A percentile compares a stretch with the other conserved stretches of the same genome.
Conservation (phyloP, 2,797 vertebrate species). For the Hemibagrus guttatus region DNA sequence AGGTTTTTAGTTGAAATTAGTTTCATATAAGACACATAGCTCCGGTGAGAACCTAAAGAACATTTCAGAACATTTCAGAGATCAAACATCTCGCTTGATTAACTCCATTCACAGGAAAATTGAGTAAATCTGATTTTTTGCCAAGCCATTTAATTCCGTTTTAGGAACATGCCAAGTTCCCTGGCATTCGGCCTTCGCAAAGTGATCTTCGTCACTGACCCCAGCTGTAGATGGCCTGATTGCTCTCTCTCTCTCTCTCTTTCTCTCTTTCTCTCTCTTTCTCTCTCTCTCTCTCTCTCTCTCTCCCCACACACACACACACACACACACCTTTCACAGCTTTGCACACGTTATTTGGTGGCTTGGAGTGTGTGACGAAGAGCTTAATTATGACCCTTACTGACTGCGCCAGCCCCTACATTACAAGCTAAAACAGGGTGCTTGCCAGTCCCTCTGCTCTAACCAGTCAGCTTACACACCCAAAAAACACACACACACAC, state of each 20-base stretch:
- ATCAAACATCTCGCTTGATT: neutral
- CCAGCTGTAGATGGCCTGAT: neutral
- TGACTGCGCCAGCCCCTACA: conserved; percentile 46
- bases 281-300: neutral
- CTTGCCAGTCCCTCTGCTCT: conserved; percentile 26
- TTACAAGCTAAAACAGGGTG: conserved; percentile 41
- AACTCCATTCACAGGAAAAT: neutral
- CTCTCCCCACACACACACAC: neutral
- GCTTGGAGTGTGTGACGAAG: conserved; percentile 44
- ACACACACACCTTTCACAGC: conserved; percentile 13
- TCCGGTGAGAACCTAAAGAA: neutral
- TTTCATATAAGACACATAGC: neutral
- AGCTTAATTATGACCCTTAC: conserved; percentile 51
- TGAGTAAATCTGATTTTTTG: neutral
- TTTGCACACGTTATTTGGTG: conserved; percentile 35
- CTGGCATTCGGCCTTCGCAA: neutral
- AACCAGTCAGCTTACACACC: conserved; percentile 29
- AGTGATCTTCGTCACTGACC: conserved; percentile 18
- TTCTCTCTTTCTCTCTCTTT: conserved; percentile 18
- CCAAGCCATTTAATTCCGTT: neutral
- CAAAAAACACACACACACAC: conserved; percentile 12
- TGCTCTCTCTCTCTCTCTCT: conserved; percentile 14
- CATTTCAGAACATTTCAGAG: neutral
- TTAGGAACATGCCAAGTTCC: neutral
- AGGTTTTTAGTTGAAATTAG: neutral